A percentile compares a stretch with the other conserved stretches of the same genome.
Conservation (phyloP, 2,797 vertebrate species). For the Crossoptilon crossoptilon region DNA sequence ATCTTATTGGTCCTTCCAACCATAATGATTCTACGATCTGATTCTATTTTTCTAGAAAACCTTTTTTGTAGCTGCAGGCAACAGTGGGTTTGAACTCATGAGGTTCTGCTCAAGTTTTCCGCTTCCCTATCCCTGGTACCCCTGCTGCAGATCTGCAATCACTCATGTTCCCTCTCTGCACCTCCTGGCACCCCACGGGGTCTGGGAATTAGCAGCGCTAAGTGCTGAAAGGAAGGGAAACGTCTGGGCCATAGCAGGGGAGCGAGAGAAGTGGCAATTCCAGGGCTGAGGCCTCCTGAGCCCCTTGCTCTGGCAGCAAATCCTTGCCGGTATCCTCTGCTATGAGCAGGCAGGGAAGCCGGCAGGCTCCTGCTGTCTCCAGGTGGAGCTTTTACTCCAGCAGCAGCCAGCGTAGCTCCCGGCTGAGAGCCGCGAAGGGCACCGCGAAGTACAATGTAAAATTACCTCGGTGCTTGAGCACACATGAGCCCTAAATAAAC, state of each 20-base stretch:
- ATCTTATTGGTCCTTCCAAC: too few species aligned
- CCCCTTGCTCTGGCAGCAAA: neutral
- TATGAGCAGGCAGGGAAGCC: neutral
- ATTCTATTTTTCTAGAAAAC: neutral
- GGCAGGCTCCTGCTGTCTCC: constrained; percentile 48
- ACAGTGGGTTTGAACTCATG: constrained; percentile 19
- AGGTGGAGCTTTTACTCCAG: constrained; percentile 79
- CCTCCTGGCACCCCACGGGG: rapidly evolving
- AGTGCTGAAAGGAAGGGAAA: neutral
- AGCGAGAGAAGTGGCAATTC: neutral
- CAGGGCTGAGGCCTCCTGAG: rapidly evolving
- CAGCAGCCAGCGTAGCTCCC: neutral
- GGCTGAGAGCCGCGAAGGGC: neutral
- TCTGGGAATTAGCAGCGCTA: rapidly evolving
- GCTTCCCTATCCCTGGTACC: neutral
- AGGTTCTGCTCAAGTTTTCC: neutral
- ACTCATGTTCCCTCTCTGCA: neutral
- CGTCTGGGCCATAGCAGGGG: neutral
- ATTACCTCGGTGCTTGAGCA: constrained; percentile 24
- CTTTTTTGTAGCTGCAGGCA: neutral
- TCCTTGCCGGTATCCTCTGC: rapidly evolving
- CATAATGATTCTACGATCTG: neutral
- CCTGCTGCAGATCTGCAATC: neutral
- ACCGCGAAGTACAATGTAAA: neutral
- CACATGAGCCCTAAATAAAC: constrained; percentile 60